Conservation (phyloP, 2,888 invertebrate genomes). For the Parnassius apollo region DNA sequence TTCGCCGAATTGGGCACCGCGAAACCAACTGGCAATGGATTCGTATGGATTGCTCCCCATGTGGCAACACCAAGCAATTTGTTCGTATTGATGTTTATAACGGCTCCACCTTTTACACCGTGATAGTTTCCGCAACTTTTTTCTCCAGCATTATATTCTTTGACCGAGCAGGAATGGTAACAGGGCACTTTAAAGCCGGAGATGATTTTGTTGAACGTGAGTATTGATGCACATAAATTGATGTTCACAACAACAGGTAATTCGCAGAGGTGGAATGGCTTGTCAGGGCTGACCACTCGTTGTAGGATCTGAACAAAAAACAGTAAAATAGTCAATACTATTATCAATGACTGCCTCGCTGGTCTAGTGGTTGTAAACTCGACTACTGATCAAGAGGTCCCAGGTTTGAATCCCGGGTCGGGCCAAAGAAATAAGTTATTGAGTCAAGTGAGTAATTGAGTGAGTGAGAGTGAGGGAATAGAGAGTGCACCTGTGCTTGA, state of each 20-base stretch:
- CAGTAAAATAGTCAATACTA: background rate
- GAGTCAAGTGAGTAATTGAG: too few species aligned
- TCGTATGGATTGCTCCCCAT: conserved; percentile 45
- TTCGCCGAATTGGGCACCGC: conserved; percentile 49
- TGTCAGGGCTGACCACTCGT: conserved; percentile 29
- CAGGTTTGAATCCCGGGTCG: too few species aligned
- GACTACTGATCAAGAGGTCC: too few species aligned
- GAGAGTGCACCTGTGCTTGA: too few species aligned
- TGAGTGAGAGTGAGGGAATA: too few species aligned
- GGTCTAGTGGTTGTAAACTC: too few species aligned
- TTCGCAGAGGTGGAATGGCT: conserved; percentile 40
- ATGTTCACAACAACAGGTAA: conserved; percentile 43
- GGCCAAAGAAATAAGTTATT: too few species aligned
- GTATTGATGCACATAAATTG: conserved; percentile 44
- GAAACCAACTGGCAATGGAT: conserved; percentile 56
- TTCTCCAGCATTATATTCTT: conserved; percentile 31
- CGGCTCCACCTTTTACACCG: conserved; percentile 54
- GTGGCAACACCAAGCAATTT: conserved; percentile 55
- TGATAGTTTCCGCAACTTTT: conserved; percentile 42
- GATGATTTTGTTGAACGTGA: conserved; percentile 33
- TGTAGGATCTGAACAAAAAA: conserved; percentile 8
- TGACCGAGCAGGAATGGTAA: conserved; percentile 50
- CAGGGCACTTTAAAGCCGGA: conserved; percentile 51
- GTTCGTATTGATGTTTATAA: conserved; percentile 39
- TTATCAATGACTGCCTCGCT: too few species aligned